Base-by-base conservation (phyloP, 2,113 vertebrate species). In the Promerops cafer region DNA sequence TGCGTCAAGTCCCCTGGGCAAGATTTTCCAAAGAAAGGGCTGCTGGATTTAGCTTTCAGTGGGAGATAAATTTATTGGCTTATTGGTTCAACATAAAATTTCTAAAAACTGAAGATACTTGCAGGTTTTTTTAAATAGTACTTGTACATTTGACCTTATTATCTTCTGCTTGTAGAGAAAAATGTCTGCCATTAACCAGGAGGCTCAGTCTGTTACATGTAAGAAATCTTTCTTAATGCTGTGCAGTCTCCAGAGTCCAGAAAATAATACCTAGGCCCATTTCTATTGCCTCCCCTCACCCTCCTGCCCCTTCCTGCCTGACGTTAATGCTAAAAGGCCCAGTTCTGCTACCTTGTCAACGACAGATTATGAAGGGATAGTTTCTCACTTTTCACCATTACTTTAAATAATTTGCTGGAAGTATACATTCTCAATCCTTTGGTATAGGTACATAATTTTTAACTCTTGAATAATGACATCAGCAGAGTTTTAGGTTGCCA, bases 261-360 rank as follows among this genome's bases (percentile, higher is more conserved):
- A 65, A 83, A 82, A 63, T 30, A 47, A 7, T 20, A 9, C 47
- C 40, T 37, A 30, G 33, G 11, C 6, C 10, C 5, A 35, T 84
- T 81, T 77, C 40, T 69, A 27, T 30, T 52, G 17, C 33, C 3
- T 85, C 6, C 18, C 2, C n/a, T 45, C 10, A 47, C 5, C 4
- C 3, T 18, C 1, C 2, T 3, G 4, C 8, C 11, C 3, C 7
- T 5, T 14, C 2, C 5, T 2, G 10, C 11, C 14, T 4, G 2
- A 64, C 1, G 1, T 53, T 13, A 64, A 9, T 50, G 8, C 22
- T 69, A 49, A 45, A 82, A 65, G 13, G 2, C 1, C 9, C 22
- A 44, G 13, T 69, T 92, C 63, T 78, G 21, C 12, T 69, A 26
- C 11, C 2, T 30, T 63, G 30, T 18, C 20, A 70, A 21, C 59